Conservation (phyloP, 2,888 invertebrate species). For the Agrochola macilenta region DNA sequence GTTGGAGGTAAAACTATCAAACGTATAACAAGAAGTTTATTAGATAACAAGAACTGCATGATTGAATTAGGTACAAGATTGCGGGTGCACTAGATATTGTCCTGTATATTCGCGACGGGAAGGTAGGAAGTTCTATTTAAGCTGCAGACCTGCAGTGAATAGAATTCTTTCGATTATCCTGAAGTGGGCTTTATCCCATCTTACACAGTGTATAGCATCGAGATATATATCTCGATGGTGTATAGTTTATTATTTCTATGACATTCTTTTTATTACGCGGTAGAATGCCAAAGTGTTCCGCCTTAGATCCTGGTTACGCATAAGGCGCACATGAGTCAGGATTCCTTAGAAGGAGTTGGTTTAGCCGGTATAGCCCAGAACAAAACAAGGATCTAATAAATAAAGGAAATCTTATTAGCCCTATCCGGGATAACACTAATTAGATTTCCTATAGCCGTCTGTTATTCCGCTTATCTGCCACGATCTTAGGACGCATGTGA, state of each 20-base stretch:
- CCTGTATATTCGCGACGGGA: constrained; percentile 28
- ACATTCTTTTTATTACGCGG: constrained; percentile 20
- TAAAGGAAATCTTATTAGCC: constrained; percentile 48
- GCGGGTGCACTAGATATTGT: constrained; percentile 22
- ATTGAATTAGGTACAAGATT: constrained; percentile 25
- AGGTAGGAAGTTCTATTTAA: constrained; percentile 12
- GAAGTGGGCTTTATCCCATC: background rate
- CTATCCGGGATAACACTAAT: constrained; percentile 47
- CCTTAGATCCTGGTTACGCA: constrained; percentile 39
- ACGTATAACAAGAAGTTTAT: constrained; percentile 54
- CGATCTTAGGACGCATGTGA: background rate
- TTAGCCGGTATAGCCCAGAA: constrained; percentile 8
- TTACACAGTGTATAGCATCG: too few species aligned
- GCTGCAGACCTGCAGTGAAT: constrained; percentile 1
- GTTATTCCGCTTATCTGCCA: constrained; percentile 10
- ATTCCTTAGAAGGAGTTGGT: constrained; percentile 24
- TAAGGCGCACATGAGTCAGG: constrained; percentile 29
- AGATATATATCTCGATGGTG: too few species aligned
- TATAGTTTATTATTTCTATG: constrained; percentile 26
- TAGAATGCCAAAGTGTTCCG: constrained; percentile 24
- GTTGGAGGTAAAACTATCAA: constrained; percentile 52
- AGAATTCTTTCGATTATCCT: constrained; percentile 28
- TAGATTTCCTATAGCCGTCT: constrained; percentile 41
- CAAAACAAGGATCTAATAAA: constrained; percentile 41
- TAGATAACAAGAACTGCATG: constrained; percentile 50